Evolutionary conservation across 2,888 invertebrate genomes (phyloP), one percentile per base, ranked within the genome.

Genomic region (Byasa hedistus): DNA sequence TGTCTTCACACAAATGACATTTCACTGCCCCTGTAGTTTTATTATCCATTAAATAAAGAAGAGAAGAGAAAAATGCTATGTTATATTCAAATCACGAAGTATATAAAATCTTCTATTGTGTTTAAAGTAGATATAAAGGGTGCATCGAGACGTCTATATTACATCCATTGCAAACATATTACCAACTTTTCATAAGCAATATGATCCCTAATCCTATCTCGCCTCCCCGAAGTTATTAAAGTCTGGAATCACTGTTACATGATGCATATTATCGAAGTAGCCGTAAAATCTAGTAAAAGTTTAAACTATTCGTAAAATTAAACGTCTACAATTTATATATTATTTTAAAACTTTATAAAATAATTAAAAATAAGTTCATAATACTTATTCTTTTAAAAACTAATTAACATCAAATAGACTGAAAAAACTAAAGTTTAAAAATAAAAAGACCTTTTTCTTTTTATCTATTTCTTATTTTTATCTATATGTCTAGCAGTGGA

Each of bases 131-230:
- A 39, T 22, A 61, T 61, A 55, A 61, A 39, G 23, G 55, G 12
- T 54, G 36, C 55, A 61, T 61, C 23, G 23, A 61, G 61, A 61
- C 55, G 61, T 61, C 61, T 61, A 55, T 61, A 61, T 55, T 54
- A 54, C 52, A 22, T 22, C 52, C n/a, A 23, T 54, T 22, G 21
- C 10, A 54, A 54, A 54, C 23, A 54, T 54, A 54, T 54, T 54
- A 22, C 12, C 12, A 27, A 51, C 24, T 59, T 59, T 59, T 48
- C 48, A 19, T 48, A n/a, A 48, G 48, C 48, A 4, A 19, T 7
- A n/a, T n/a, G n/a, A n/a, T n/a, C 48, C 48, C 44, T 17, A 44
- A 44, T 44, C 44, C 44, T 17, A 44, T 44, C 17, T 48, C 48
- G 48, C 48, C 19, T 48, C 48, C 10, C 48, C 8, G 48, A 48